Conservation (phyloP, 2,113 vertebrate species). For the Aldabrachelys gigantea region DNA sequence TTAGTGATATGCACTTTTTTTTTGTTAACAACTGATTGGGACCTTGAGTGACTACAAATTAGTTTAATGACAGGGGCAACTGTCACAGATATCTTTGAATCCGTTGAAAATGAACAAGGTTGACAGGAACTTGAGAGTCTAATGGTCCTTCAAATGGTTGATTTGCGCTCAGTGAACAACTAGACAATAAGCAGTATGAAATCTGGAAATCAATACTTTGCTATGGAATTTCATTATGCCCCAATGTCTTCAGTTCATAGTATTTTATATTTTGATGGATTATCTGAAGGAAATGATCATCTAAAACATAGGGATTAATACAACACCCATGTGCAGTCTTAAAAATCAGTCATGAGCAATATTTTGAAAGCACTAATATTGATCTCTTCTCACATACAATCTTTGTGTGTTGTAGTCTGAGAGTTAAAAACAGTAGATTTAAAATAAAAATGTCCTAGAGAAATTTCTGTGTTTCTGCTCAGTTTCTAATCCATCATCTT, state of each 20-base stretch:
- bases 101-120: conserved; percentile 93
- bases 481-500: conserved; percentile 84
- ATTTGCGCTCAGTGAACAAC: conserved; percentile 86
- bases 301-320: conserved; percentile 73
- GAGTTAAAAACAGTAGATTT: conserved; percentile 76
- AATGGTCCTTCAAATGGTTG: conserved; percentile 95
- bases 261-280: conserved; percentile 97
- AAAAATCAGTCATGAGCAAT: conserved; percentile 83
- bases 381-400: conserved; percentile 70
- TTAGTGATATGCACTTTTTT: conserved; percentile 65
- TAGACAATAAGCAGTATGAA: conserved; percentile 89
- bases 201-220: conserved; percentile 95
- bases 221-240: conserved; percentile 96
- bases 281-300: conserved; percentile 86
- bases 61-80: conserved; percentile 93
- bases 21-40: conserved; percentile 87
- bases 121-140: conserved; percentile 95
- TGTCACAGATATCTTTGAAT: conserved; percentile 89
- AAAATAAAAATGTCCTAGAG: conserved; percentile 76
- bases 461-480: conserved; percentile 8
- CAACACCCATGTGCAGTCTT: conserved; percentile 78
- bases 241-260: conserved; percentile 86
- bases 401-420: conserved; percentile 43
- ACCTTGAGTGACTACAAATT: conserved; percentile 91
- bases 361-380: conserved; percentile 77